These are phyloP conservation scores for Monomorium pharaonis DNA, from an alignment of 1,140 invertebrate genomes.

Conservation along the genomic window DNA sequence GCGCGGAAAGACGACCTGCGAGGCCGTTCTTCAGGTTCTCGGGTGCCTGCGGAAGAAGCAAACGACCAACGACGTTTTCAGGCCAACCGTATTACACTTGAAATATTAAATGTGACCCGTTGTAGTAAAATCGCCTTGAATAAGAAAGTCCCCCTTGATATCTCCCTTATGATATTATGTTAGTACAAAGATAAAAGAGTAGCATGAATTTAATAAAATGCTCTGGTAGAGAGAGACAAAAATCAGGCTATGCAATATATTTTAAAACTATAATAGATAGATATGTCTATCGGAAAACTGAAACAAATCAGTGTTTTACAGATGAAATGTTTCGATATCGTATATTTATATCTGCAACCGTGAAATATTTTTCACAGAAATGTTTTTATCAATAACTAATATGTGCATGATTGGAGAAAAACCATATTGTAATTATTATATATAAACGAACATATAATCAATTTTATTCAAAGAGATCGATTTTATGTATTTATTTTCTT, in stretches of 20 bases:
- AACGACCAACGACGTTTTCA: slow-evolving; percentile 34
- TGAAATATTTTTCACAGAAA: not conserved
- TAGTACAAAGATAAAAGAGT: not conserved
- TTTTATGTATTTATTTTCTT: not conserved
- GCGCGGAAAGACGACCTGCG: slow-evolving; percentile 90
- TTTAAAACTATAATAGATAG: not conserved
- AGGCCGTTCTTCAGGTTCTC: slow-evolving; percentile 78
- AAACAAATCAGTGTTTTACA: not conserved
- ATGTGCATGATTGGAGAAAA: not conserved
- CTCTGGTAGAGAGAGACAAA: not conserved
- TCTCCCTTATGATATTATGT: not conserved
- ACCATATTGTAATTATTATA: not conserved
- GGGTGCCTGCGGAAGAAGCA: slow-evolving; percentile 70
- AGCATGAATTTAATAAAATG: not conserved
- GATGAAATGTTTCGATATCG: not conserved
- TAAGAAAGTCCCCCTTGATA: not conserved
- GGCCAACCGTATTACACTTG: slow-evolving; percentile 14
- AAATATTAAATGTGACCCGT: slow-evolving; percentile 21
- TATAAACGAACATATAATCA: not conserved
- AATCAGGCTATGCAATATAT: not conserved
- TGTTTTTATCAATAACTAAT: not conserved
- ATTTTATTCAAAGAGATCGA: not conserved
- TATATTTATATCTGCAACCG: not conserved
- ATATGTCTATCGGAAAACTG: not conserved
- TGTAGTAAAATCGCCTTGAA: slow-evolving; percentile 9